Percentiles rank a stretch among this genome's conserved stretches.
phyloP scores from a whole-genome alignment of 2,113 vertebrate genomes.

The Callionymus lyra region DNA sequence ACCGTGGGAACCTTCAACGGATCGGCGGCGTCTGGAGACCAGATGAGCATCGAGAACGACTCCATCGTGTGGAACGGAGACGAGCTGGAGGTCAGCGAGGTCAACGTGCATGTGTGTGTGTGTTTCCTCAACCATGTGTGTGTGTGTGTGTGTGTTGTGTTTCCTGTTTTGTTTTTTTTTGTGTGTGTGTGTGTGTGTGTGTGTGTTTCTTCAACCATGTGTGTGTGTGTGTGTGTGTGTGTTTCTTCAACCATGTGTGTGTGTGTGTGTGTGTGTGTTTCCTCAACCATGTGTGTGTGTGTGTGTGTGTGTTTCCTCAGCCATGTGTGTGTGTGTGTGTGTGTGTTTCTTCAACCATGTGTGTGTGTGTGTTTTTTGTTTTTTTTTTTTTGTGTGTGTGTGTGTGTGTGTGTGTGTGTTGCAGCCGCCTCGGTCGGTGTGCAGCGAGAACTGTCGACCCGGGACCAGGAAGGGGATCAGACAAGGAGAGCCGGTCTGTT shows the following conservation, averaged over 20 bases:
- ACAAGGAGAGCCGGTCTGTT: slow-evolving; percentile 72
- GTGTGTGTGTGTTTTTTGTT: background rate
- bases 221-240: background rate
- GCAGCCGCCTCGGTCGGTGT: slow-evolving; percentile 69
- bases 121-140: too few species aligned
- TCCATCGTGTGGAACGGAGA: slow-evolving; percentile 73
- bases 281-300: background rate
- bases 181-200: background rate
- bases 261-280: slow-evolving; percentile 1
- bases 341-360: background rate
- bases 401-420: slow-evolving; percentile 1
- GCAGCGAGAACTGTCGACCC: slow-evolving; percentile 69
- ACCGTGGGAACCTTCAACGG: slow-evolving; percentile 64
- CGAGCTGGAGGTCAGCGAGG: slow-evolving; percentile 52
- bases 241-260: background rate
- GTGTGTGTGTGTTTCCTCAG: background rate
- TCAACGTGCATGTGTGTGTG: background rate
- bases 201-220: background rate
- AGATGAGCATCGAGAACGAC: slow-evolving; percentile 49
- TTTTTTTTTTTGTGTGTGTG: background rate
- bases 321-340: background rate
- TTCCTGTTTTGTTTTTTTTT: too few species aligned
- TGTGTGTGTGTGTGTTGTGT: slow-evolving; percentile 3
- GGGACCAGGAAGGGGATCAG: slow-evolving; percentile 72
- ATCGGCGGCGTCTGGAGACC: slow-evolving; percentile 24